These are phyloP conservation scores for Marmota monax DNA, from an alignment of 2,113 vertebrate genomes.

Conservation along the genomic window DNA sequence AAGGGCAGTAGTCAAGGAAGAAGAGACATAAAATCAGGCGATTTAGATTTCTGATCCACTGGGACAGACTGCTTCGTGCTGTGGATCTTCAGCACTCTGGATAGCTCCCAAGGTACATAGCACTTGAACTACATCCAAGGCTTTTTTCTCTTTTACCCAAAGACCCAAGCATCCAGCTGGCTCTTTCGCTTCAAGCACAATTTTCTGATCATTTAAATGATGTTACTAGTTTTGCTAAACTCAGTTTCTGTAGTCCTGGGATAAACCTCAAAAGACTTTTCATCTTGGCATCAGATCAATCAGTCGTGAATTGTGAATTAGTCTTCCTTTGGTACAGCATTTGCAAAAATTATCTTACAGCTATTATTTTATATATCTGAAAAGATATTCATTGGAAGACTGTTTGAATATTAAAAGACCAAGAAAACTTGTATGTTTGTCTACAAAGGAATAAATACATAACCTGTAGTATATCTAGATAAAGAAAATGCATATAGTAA, in stretches of 20 bases:
- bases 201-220: constrained; percentile 41
- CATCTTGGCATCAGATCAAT: constrained; percentile 18
- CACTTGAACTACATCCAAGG: neutral
- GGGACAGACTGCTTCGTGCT: neutral
- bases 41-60: neutral
- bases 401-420: neutral
- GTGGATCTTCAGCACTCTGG: constrained; percentile 50
- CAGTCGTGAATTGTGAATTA: neutral
- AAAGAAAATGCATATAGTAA: neutral
- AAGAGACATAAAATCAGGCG: constrained; percentile 25
- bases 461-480: neutral
- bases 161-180: neutral
- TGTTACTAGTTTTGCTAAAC: constrained; percentile 14
- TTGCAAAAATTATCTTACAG: neutral
- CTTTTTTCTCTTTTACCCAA: neutral
- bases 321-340: neutral
- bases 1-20: constrained; percentile 27
- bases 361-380: constrained; percentile 15
- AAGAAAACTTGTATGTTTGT: neutral
- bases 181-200: constrained; percentile 19
- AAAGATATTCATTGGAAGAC: neutral
- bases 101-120: constrained; percentile 39
- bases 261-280: neutral
- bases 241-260: neutral
- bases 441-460: neutral